These are phyloP conservation scores for Temnothorax nylanderi DNA, from an alignment of 1,140 invertebrate species.

Conservation along the genomic window DNA sequence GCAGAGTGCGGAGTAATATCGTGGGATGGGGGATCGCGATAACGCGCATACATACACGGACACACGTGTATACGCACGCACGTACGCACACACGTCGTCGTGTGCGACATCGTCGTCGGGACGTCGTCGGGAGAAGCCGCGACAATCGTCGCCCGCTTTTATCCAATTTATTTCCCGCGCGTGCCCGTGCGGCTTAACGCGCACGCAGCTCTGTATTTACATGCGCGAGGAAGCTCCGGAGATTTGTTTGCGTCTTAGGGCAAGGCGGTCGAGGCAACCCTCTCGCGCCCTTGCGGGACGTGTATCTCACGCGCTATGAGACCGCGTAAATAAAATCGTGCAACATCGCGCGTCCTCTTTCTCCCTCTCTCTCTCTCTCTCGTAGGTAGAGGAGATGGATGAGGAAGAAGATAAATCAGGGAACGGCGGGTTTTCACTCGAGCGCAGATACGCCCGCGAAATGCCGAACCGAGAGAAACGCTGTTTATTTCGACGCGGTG, in stretches of 20 bases:
- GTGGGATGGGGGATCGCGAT: slow-evolving; percentile 15
- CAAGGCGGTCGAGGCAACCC: neutral
- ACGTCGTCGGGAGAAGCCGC: neutral
- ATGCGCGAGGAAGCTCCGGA: slow-evolving; percentile 31
- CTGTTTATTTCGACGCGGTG: slow-evolving; percentile 31
- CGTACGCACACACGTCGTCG: neutral
- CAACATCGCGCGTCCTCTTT: neutral
- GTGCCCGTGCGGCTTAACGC: slow-evolving; percentile 49
- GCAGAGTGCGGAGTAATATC: slow-evolving; percentile 47
- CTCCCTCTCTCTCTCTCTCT: no score
- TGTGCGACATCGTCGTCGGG: neutral
- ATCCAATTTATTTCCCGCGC: slow-evolving; percentile 57
- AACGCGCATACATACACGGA: neutral
- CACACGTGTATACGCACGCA: no score
- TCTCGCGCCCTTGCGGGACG: neutral
- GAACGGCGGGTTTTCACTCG: neutral
- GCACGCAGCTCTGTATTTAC: slow-evolving; percentile 43
- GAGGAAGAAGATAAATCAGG: neutral
- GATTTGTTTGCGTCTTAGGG: slow-evolving; percentile 54
- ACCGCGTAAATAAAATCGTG: slow-evolving; percentile 41
- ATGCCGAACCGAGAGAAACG: slow-evolving; percentile 11
- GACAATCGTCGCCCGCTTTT: slow-evolving; percentile 52
- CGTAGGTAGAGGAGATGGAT: neutral
- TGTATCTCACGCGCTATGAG: slow-evolving; percentile 36
- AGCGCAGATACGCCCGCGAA: neutral